phyloP scores from a whole-genome alignment of 2,113 vertebrate genomes.

The Sorex fumeus region DNA sequence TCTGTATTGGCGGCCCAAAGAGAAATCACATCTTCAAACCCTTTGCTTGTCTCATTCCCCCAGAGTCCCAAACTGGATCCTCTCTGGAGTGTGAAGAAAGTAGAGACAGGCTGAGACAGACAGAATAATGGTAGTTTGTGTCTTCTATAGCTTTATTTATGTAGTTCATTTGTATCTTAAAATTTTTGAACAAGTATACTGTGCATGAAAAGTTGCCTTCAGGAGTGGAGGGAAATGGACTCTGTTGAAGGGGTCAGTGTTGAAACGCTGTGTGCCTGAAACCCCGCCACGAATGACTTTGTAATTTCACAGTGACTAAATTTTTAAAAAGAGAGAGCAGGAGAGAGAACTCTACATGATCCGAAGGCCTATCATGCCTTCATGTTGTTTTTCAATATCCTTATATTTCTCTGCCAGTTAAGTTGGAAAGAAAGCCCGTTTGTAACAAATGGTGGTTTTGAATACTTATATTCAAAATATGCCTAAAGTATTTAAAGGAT shows the following conservation, averaged over 20 bases:
- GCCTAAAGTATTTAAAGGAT: slow-evolving; percentile 35
- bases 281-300: too few relatives aligned
- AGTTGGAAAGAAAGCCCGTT: background rate
- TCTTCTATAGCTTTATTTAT: background rate
- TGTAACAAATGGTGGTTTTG: background rate
- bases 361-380: background rate
- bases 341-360: background rate
- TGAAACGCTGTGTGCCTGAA: too few relatives aligned
- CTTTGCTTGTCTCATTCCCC: background rate
- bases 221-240: too few relatives aligned
- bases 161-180: background rate
- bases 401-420: background rate
- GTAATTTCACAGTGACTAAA: too few relatives aligned
- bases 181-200: background rate
- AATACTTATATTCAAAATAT: background rate
- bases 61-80: too few relatives aligned
- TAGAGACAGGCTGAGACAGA: background rate
- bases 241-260: too few relatives aligned
- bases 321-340: too few relatives aligned
- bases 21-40: background rate
- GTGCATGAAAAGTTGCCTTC: background rate
- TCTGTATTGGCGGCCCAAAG: background rate
- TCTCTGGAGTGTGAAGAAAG: background rate
- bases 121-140: background rate
- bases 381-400: background rate